Evolutionary conservation across 2,888 invertebrate species (phyloP), one percentile per base, ranked within the genome.

Genomic region (Drosophila ustulata): DNA sequence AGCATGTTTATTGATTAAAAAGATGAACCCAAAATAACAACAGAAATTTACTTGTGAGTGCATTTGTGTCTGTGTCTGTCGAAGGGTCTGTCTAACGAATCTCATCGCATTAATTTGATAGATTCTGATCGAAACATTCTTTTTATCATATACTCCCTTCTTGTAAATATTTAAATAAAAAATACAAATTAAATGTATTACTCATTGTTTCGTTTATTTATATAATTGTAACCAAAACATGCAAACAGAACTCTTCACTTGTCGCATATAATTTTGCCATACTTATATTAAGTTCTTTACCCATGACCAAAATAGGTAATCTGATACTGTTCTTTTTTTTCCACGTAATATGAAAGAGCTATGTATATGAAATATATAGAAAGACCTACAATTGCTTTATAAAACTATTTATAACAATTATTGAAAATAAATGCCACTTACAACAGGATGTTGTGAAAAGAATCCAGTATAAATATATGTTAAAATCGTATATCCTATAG

Each of bases 1-100:
- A 52, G 13, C 41, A 45, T 61, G 23, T 56, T 69, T 56, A 56
- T 56, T 65, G 43, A 52, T 46, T 56, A 47, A 41, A 23, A 23
- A 41, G 7, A 37, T 13, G 39, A 32, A 43, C 30, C 43, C 30
- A 23, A 55, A 43, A 18, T 30, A 53, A 43, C n/a, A 32, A 53
- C 23, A 28, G 39, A 34, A 51, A 4, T 51, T n/a, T n/a, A 2
- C 26, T 13, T 39, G n/a, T 25, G 34, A 34, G 34, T 11, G 6
- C 39, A 41, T 51, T 23, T 39, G 39, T 39, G 39, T 41, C 18
- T 41, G 39, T 41, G 13, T 41, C 13, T 39, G 34, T 5, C 1
- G n/a, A 37, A n/a, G 39, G 39, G 39, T 41, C 39, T 41, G 37
- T 2, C 11, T n/a, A n/a, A 37, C 4, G 5, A 18, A 18, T 18